Evolutionary conservation across 2,113 vertebrate species (phyloP), one percentile per base, ranked within the genome.

Genomic region (Elanoides forficatus): DNA sequence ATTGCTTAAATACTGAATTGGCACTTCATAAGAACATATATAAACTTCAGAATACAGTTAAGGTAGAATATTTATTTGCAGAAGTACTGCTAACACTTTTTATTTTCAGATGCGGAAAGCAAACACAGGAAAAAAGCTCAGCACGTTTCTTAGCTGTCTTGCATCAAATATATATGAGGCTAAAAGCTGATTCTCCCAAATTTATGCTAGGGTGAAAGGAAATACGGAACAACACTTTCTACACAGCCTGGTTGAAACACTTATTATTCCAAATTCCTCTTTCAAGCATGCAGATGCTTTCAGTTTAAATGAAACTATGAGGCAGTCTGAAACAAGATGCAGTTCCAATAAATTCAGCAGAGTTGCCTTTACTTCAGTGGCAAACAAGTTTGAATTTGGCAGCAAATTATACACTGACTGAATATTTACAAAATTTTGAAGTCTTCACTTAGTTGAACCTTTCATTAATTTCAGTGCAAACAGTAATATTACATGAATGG

Each of bases 1-100:
- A 90, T 86, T 93, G 17, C 15, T 90, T 97, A 91, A 91, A 87
- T 90, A 94, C 55, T 79, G 32, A 96, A 91, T 34, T 85, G 40
- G 14, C 27, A 88, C 50, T 95, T 93, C 55, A 65, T 90, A 90
- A 75, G 62, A 40, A 96, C 84, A 93, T 84, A 93, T 50, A 87
- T 95, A 94, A 97, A 88, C 67, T 85, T 70, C n/a, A 81, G 48
- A 88, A 74, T 42, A 63, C 40, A 86, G 59, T 84, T 86, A 93
- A 73, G 36, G 71, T 82, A 34, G 25, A 58, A 58, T 74, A 91
- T 80, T 83, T 80, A 78, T 80, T 90, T 83, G 65, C 56, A 71
- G 27, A 74, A 91, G 76, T 50, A 79, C 63, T 47, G 21, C 13
- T 78, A 95, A 66, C 11, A 65, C 12, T 86, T 89, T 84, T 81